Evolutionary conservation across 2,113 vertebrate species (phyloP).

Genomic region (Chinchilla lanigera): DNA sequence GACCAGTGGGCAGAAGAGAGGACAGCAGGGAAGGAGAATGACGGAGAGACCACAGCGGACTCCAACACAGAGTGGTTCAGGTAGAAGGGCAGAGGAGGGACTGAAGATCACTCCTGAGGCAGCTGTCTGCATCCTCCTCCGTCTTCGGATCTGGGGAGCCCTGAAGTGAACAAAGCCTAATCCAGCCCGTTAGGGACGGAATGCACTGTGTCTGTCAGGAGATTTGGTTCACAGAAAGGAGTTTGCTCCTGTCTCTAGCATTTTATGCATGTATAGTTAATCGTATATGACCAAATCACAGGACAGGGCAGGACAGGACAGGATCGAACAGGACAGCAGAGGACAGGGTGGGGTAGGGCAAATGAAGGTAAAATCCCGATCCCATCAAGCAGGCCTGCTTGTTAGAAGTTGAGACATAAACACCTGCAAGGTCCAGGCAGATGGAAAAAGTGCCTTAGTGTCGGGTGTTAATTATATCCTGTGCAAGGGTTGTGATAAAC

Average conservation of each 20-base stretch:
- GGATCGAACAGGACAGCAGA: too few relatives aligned
- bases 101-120: too few relatives aligned
- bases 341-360: not conserved
- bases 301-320: not conserved
- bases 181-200: not conserved
- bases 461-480: not conserved
- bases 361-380: not conserved
- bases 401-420: not conserved
- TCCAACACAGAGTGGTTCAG: not conserved
- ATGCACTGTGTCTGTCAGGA: not conserved
- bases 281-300: not conserved
- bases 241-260: not conserved
- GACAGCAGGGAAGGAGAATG: too few relatives aligned
- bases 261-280: not conserved
- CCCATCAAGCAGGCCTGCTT: not conserved
- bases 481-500: not conserved
- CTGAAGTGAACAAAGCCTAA: fast-evolving
- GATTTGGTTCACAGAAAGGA: not conserved
- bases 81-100: not conserved
- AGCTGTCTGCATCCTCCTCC: not conserved
- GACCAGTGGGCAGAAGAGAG: not conserved
- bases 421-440: not conserved
- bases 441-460: not conserved
- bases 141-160: not conserved
- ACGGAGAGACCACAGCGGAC: not conserved